Evolutionary conservation across 2,113 vertebrate species (phyloP).

Genomic region (Nothocercus nigrocapillus): DNA sequence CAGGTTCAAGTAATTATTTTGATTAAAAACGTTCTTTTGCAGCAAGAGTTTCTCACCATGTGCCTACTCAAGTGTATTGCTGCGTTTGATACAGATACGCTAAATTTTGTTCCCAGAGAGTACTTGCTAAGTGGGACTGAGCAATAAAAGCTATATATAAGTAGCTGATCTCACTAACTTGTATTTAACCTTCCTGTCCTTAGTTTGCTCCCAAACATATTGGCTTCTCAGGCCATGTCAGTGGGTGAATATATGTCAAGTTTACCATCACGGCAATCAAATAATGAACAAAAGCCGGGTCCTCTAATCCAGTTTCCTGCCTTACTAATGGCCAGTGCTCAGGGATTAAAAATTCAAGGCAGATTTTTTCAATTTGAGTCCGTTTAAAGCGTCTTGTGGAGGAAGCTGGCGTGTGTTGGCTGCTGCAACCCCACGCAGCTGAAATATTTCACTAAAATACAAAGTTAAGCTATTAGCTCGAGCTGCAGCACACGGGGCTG

Average conservation of each 20-base stretch:
- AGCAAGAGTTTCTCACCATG: neutral
- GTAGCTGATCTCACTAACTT: slow-evolving; percentile 24
- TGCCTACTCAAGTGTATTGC: neutral
- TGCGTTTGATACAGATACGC: neutral
- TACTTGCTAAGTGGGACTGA: neutral
- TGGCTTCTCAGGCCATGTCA: neutral
- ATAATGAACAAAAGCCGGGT: slow-evolving; percentile 15
- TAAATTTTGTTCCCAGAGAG: neutral
- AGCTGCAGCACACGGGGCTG: neutral
- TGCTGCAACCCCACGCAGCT: neutral
- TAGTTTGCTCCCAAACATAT: neutral
- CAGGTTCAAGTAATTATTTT: slow-evolving; percentile 22
- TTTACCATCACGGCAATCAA: neutral
- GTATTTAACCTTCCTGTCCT: neutral
- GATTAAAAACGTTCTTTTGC: neutral
- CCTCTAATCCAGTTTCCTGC: neutral
- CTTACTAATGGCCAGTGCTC: neutral
- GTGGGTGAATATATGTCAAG: neutral
- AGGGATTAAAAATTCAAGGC: neutral
- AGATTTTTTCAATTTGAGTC: neutral
- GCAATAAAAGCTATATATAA: neutral
- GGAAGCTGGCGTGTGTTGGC: neutral
- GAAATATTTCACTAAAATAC: neutral
- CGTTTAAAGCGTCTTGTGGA: neutral
- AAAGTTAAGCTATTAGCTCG: neutral